A percentile compares a stretch with the other conserved stretches of the same genome.
Conservation (phyloP, 2,113 vertebrate genomes). For the Erpornis zantholeuca region DNA sequence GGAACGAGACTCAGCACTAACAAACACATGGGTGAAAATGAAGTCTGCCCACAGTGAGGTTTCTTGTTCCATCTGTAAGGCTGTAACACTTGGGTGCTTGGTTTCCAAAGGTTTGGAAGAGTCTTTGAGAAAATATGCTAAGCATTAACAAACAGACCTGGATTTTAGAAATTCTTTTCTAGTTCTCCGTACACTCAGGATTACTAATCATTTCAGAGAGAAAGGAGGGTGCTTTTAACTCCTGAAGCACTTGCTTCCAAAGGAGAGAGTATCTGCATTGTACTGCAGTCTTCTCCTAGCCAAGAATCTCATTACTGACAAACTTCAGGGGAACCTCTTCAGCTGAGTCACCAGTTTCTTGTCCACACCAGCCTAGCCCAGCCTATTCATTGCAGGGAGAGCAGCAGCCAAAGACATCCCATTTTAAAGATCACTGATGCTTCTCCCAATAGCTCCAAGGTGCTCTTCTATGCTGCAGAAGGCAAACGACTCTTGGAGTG, state of each 20-base stretch:
- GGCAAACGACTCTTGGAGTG: not conserved
- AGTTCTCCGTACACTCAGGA: not conserved
- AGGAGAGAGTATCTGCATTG: not conserved
- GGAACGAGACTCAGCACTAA: not conserved
- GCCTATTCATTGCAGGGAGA: not conserved
- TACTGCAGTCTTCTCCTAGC: not conserved
- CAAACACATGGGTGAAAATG: not conserved
- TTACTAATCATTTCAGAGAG: not conserved
- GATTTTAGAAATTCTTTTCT: not conserved
- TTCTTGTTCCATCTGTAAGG: not conserved
- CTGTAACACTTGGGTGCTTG: rapidly evolving
- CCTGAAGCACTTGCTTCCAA: not conserved
- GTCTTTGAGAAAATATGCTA: not conserved
- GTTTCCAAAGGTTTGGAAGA: not conserved
- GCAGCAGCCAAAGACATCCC: not conserved
- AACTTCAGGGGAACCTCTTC: not conserved
- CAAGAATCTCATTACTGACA: not conserved
- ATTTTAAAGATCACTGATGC: not conserved
- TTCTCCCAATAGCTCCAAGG: not conserved
- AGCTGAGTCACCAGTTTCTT: not conserved
- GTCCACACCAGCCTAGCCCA: not conserved
- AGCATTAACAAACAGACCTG: not conserved
- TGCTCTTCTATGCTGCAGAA: not conserved
- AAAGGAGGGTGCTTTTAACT: not conserved
- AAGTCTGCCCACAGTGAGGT: not conserved